Conservation (phyloP, 2,888 invertebrate genomes). For the Hydropsyche betteni region DNA sequence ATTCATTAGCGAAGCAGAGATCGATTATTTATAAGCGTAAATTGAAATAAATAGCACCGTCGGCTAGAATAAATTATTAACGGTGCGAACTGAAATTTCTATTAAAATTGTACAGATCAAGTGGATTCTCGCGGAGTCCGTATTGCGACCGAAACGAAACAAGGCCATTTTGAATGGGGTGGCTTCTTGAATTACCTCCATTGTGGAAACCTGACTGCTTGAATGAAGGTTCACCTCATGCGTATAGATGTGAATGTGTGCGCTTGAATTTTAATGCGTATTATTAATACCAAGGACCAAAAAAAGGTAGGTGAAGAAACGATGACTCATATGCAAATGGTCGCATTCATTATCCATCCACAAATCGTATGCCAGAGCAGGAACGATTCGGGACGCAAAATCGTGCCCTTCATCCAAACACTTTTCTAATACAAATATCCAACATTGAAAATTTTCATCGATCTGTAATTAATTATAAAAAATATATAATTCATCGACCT, state of each 20-base stretch:
- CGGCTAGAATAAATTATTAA: background rate
- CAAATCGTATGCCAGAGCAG: slow-evolving; percentile 42
- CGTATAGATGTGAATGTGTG: background rate
- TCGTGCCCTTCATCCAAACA: background rate
- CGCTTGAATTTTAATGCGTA: background rate
- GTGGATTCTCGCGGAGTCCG: slow-evolving; percentile 32
- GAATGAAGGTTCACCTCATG: slow-evolving; percentile 28
- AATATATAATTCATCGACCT: background rate
- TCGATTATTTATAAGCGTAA: slow-evolving; percentile 10
- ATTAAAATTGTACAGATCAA: slow-evolving; percentile 2
- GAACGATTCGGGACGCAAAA: background rate
- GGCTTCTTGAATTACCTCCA: slow-evolving; percentile 28
- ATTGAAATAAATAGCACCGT: slow-evolving; percentile 13
- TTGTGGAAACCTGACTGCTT: slow-evolving; percentile 30
- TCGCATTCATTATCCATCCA: slow-evolving; percentile 46
- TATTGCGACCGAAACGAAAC: slow-evolving; percentile 26
- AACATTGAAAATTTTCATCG: background rate
- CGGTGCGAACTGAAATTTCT: background rate
- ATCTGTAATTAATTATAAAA: background rate
- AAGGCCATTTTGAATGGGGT: slow-evolving; percentile 29
- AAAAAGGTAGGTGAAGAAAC: background rate
- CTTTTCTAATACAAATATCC: too few species aligned
- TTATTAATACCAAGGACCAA: slow-evolving; percentile 9
- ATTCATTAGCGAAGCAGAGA: slow-evolving; percentile 10
- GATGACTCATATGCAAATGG: slow-evolving; percentile 42